A percentile compares a stretch with the other conserved stretches of the same genome.
phyloP scores from a whole-genome alignment of 1,140 invertebrate species.

The Triops cancriformis region DNA sequence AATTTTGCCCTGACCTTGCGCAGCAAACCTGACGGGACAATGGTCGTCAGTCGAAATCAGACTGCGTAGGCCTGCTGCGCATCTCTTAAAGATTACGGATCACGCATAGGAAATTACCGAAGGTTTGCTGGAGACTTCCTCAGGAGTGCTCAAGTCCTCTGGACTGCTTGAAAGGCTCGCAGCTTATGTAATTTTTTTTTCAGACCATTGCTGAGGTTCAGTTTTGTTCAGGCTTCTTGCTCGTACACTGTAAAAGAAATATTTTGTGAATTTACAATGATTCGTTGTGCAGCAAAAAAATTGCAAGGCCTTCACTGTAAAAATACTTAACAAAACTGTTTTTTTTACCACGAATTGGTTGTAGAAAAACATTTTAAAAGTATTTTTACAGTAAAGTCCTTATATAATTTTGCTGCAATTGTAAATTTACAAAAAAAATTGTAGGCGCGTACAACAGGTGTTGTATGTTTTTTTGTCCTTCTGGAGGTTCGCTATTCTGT shows the following conservation, averaged over 20 bases:
- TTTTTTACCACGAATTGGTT: too few species aligned
- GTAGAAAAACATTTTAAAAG: too few species aligned
- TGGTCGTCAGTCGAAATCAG: not conserved
- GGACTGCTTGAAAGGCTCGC: not conserved
- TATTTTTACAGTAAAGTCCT: too few species aligned
- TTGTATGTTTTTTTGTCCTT: not conserved
- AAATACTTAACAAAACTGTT: too few species aligned
- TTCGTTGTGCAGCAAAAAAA: too few species aligned
- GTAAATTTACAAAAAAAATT: too few species aligned
- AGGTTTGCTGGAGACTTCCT: not conserved
- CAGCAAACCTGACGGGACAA: not conserved
- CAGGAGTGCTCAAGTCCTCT: not conserved
- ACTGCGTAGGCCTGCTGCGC: not conserved
- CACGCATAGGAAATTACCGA: not conserved
- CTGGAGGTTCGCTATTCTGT: not conserved
- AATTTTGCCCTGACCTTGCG: not conserved
- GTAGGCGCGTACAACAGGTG: not conserved
- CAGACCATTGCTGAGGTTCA: not conserved
- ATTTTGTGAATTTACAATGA: too few species aligned
- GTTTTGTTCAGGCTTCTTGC: not conserved
- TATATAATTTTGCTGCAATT: too few species aligned
- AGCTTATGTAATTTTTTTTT: not conserved
- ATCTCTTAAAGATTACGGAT: not conserved
- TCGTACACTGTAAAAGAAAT: too few species aligned
- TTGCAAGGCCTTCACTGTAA: too few species aligned